Evolutionary conservation across 2,113 vertebrate species (phyloP).

Genomic region (Eonycteris spelaea): DNA sequence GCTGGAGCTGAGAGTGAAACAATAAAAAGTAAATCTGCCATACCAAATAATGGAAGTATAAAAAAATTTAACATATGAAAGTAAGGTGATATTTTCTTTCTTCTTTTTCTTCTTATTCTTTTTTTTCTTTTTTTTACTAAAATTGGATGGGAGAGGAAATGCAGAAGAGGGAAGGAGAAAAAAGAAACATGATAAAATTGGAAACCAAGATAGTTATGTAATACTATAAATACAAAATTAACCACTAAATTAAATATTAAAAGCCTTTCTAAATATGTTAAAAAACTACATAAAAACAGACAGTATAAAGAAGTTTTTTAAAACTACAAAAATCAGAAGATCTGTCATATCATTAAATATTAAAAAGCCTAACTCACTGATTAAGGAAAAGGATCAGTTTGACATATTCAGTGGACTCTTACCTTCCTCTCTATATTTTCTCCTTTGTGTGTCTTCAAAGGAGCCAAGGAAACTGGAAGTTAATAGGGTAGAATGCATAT

Average conservation of each 20-base stretch:
- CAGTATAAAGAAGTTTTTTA: neutral
- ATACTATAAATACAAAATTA: neutral
- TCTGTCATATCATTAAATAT: neutral
- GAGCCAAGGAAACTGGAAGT: neutral
- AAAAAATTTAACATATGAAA: neutral
- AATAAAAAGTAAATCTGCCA: neutral
- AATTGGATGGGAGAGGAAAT: neutral
- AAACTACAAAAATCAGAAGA: neutral
- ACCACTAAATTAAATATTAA: neutral
- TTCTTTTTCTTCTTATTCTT: too few species aligned
- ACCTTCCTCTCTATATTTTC: constrained; percentile 1
- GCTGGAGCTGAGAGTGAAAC: neutral
- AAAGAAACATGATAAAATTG: neutral
- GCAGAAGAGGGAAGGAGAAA: neutral
- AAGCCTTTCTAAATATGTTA: neutral
- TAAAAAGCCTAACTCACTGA: neutral
- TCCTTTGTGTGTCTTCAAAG: neutral
- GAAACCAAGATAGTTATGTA: neutral
- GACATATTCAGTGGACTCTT: neutral
- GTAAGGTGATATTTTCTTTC: too few species aligned
- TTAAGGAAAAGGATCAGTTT: neutral
- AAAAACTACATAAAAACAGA: neutral
- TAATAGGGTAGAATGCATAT: neutral
- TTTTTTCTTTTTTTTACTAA: neutral
- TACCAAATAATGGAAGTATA: neutral